These are phyloP conservation scores for Cyprinodon tularosa DNA, from an alignment of 2,113 vertebrate genomes.

Conservation along the genomic window DNA sequence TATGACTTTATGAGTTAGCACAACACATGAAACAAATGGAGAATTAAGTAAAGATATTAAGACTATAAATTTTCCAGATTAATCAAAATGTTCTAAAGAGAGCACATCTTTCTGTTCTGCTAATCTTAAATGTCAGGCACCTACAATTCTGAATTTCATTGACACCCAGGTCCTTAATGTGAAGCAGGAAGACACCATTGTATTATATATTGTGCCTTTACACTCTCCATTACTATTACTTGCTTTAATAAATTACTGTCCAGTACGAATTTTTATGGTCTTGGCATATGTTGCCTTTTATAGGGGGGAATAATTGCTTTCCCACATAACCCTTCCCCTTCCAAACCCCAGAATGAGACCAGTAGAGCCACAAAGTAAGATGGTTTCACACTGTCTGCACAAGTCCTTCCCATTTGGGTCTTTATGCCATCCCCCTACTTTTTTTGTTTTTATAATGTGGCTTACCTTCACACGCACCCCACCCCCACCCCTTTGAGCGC, in stretches of 20 bases:
- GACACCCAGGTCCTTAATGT: constrained; percentile 62
- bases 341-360: constrained; percentile 88
- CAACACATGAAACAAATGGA: constrained; percentile 17
- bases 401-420: constrained; percentile 92
- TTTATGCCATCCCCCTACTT: constrained; percentile 74
- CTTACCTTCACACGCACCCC: constrained; percentile 66
- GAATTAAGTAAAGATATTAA: constrained; percentile 13
- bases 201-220: constrained; percentile 64
- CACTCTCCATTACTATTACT: constrained; percentile 75
- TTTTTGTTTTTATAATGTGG: constrained; percentile 64
- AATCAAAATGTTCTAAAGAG: constrained; percentile 55
- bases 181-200: constrained; percentile 67
- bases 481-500: constrained; percentile 58
- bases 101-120: constrained; percentile 48
- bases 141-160: constrained; percentile 60
- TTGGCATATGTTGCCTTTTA: constrained; percentile 99
- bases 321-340: constrained; percentile 91
- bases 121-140: constrained; percentile 55
- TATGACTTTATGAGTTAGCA: constrained; percentile 13
- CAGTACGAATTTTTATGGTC: constrained; percentile 98
- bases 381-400: constrained; percentile 95
- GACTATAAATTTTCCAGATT: constrained; percentile 50
- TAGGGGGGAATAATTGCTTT: constrained; percentile 97
- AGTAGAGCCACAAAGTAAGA: constrained; percentile 81
- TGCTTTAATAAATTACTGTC: constrained; percentile 88